These are phyloP conservation scores for Kuschelorhynchus macadamiae DNA, from an alignment of 2,888 invertebrate genomes.

Conservation along the genomic window DNA sequence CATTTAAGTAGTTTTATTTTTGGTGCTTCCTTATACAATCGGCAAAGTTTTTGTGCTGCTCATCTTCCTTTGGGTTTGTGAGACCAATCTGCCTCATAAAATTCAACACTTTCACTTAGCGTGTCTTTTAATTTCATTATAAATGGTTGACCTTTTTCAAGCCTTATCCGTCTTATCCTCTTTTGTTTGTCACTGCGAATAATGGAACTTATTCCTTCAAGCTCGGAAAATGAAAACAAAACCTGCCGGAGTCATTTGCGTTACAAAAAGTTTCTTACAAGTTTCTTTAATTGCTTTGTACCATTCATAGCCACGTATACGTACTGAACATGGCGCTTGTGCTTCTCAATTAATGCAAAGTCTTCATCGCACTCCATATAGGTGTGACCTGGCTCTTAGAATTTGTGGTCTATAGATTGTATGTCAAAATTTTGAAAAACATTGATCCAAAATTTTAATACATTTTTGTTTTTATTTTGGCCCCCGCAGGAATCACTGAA, in stretches of 20 bases:
- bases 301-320: neutral
- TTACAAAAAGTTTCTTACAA: conserved; percentile 1
- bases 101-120: neutral
- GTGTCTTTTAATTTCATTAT: too few species aligned
- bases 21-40: neutral
- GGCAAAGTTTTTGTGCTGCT: neutral
- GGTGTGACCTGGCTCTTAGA: too few species aligned
- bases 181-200: neutral
- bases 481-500: too few species aligned
- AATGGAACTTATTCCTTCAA: neutral
- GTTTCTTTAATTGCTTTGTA: neutral
- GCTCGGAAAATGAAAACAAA: neutral
- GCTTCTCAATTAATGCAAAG: too few species aligned
- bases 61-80: too few species aligned
- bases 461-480: too few species aligned
- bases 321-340: too few species aligned
- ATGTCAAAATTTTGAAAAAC: too few species aligned
- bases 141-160: neutral
- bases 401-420: too few species aligned
- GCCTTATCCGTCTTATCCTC: neutral
- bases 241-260: neutral
- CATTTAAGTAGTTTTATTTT: conserved; percentile 7
- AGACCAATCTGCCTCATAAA: neutral
- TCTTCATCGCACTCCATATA: too few species aligned
- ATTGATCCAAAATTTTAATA: too few species aligned